Evolutionary conservation across 2,113 vertebrate genomes (phyloP).

Genomic region (Phaethon lepturus): DNA sequence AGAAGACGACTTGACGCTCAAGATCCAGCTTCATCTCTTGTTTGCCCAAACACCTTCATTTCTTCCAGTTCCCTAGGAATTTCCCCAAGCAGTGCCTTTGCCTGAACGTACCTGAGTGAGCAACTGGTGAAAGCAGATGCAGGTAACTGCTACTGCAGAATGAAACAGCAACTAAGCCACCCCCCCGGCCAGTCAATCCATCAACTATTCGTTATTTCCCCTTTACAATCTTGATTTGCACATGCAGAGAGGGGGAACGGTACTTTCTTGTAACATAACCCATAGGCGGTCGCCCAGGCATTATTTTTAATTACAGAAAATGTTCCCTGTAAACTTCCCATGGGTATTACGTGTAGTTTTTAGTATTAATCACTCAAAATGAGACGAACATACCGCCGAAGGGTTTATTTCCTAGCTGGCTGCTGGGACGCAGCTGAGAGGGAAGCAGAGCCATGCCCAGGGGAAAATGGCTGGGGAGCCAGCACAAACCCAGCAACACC

Average conservation of each 20-base stretch:
- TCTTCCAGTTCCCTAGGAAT: not conserved
- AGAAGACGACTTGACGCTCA: not conserved
- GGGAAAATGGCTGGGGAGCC: not conserved
- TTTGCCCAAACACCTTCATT: not conserved
- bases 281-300: fast-evolving
- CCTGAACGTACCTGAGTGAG: not conserved
- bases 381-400: fast-evolving
- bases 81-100: not conserved
- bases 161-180: not conserved
- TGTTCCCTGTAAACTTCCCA: not conserved
- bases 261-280: not conserved
- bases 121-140: not conserved
- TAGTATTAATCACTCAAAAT: not conserved
- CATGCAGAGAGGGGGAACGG: not conserved
- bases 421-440: not conserved
- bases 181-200: not conserved
- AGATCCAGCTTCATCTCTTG: not conserved
- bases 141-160: not conserved
- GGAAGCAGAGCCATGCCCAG: not conserved
- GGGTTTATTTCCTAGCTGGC: not conserved
- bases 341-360: not conserved
- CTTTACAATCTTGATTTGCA: not conserved
- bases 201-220: not conserved
- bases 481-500: not conserved
- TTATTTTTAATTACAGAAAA: not conserved